Evolutionary conservation across 1,140 invertebrate species (phyloP).

Genomic region (Anthonomus grandis): DNA sequence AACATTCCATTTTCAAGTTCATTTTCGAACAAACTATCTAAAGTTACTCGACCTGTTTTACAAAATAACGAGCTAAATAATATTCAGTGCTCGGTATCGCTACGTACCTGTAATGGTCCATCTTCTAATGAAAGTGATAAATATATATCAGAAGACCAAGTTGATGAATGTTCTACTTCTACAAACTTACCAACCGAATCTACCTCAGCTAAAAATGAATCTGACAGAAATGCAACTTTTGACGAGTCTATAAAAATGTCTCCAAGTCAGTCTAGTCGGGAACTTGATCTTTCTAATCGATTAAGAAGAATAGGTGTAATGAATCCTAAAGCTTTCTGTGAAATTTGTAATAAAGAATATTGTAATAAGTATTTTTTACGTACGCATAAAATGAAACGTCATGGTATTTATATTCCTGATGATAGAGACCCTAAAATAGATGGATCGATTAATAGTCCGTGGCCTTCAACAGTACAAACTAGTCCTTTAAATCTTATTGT

Average conservation of each 20-base stretch:
- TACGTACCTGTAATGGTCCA: slow-evolving; percentile 34
- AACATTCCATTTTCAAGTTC: slow-evolving; percentile 34
- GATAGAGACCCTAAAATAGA: slow-evolving; percentile 51
- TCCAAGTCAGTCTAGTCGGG: slow-evolving; percentile 38
- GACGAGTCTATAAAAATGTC: slow-evolving; percentile 41
- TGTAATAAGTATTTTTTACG: slow-evolving; percentile 92
- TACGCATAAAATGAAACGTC: slow-evolving; percentile 85
- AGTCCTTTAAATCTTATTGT: slow-evolving; percentile 64
- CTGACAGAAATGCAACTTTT: slow-evolving; percentile 34
- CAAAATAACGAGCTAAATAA: slow-evolving; percentile 33
- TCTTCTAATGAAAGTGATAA: slow-evolving; percentile 37
- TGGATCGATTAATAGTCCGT: slow-evolving; percentile 48
- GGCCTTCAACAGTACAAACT: slow-evolving; percentile 54
- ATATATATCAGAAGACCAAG: slow-evolving; percentile 30
- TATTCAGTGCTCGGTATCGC: slow-evolving; percentile 19
- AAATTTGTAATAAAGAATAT: slow-evolving; percentile 93
- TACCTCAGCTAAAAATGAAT: slow-evolving; percentile 43
- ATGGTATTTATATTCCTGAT: slow-evolving; percentile 64
- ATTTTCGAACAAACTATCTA: slow-evolving; percentile 36
- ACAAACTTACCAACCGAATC: slow-evolving; percentile 38
- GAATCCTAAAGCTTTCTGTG: slow-evolving; percentile 87
- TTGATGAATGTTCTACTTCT: slow-evolving; percentile 37
- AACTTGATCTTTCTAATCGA: slow-evolving; percentile 63
- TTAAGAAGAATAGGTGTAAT: slow-evolving; percentile 74
- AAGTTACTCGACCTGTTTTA: slow-evolving; percentile 22